Evolutionary conservation across 2,888 invertebrate genomes (phyloP).

Genomic region (Alsophila aescularia): DNA sequence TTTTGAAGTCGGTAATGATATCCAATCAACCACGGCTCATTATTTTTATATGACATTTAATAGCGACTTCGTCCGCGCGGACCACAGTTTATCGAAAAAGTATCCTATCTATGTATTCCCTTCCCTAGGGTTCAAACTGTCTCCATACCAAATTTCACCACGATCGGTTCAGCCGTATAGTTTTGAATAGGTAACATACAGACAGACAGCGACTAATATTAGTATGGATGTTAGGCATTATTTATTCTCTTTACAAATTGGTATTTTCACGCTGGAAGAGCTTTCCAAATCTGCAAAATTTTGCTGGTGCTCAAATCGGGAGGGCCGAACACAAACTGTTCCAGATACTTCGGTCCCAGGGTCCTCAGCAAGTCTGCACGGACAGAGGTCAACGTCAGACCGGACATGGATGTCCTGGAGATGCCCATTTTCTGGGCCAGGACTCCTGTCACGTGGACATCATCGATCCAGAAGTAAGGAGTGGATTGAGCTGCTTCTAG

Average conservation of each 20-base stretch:
- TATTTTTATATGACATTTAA: too few relatives aligned
- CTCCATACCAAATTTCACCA: too few relatives aligned
- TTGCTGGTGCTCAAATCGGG: conserved; percentile 74
- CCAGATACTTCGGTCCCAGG: conserved; percentile 50
- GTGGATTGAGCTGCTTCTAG: conserved; percentile 85
- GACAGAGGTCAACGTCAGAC: conserved; percentile 61
- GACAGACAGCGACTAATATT: too few relatives aligned
- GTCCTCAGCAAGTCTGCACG: conserved; percentile 52
- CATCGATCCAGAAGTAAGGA: conserved; percentile 93
- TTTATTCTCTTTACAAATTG: background rate
- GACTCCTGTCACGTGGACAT: conserved; percentile 90
- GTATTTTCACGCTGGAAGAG: conserved; percentile 45
- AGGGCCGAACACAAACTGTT: conserved; percentile 82
- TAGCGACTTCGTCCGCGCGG: too few relatives aligned
- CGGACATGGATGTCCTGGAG: conserved; percentile 79
- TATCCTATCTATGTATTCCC: too few relatives aligned
- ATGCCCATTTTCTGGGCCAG: conserved; percentile 83
- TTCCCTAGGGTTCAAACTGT: too few relatives aligned
- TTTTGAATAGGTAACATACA: too few relatives aligned
- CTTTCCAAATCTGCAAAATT: conserved; percentile 80
- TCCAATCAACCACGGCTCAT: too few relatives aligned
- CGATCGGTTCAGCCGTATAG: too few relatives aligned
- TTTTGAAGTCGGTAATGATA: too few relatives aligned
- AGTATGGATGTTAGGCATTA: too few relatives aligned
- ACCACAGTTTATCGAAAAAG: too few relatives aligned